Evolutionary conservation across 2,888 invertebrate genomes (phyloP).

Genomic region (Cordilura impudica): DNA sequence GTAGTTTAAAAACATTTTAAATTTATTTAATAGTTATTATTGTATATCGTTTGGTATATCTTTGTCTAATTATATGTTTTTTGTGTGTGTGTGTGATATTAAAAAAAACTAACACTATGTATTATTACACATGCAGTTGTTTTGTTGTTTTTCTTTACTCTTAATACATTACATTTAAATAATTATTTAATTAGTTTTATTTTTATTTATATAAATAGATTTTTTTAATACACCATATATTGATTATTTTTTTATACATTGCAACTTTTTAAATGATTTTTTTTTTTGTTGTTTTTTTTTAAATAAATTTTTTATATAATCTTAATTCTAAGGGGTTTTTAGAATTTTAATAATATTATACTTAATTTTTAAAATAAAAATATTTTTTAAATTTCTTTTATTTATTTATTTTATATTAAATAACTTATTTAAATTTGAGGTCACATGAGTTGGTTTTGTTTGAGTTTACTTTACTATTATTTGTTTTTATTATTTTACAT

Average conservation of each 20-base stretch:
- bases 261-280: slow-evolving; percentile 48
- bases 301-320: slow-evolving; percentile 48
- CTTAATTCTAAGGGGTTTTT: slow-evolving; percentile 51
- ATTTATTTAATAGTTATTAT: slow-evolving; percentile 60
- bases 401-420: slow-evolving; percentile 68
- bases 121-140: slow-evolving; percentile 25
- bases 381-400: slow-evolving; percentile 66
- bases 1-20: slow-evolving; percentile 47
- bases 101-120: slow-evolving; percentile 31
- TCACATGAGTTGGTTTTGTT: slow-evolving; percentile 79
- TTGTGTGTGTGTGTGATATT: slow-evolving; percentile 40
- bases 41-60: slow-evolving; percentile 63
- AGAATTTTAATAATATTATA: slow-evolving; percentile 59
- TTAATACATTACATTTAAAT: slow-evolving; percentile 62
- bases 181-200: slow-evolving; percentile 62
- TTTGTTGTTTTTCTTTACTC: slow-evolving; percentile 20
- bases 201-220: slow-evolving; percentile 56
- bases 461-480: slow-evolving; percentile 64
- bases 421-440: slow-evolving; percentile 78
- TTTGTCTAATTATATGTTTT: slow-evolving; percentile 59
- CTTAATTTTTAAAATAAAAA: slow-evolving; percentile 69
- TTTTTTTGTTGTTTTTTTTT: slow-evolving; percentile 35
- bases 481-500: slow-evolving; percentile 35
- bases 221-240: slow-evolving; percentile 66
- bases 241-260: slow-evolving; percentile 61